Base-by-base conservation (phyloP, 2,888 invertebrate genomes). In the Diadegma fenestrale region DNA sequence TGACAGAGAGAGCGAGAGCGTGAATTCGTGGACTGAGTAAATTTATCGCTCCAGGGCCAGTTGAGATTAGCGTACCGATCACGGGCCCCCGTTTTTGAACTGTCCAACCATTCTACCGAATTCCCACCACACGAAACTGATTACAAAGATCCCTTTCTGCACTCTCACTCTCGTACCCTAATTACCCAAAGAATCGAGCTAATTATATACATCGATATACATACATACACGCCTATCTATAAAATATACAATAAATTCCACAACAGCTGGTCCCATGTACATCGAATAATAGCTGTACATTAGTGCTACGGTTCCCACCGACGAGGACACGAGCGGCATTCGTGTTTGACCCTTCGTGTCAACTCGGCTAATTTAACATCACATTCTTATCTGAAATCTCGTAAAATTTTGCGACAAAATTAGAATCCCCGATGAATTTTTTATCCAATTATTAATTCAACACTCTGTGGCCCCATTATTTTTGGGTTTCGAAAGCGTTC, bases 121-220 rank as follows among this genome's bases (percentile, higher is more conserved):
- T 19, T 63, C 63, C 33, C 72, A 63, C 8, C 61, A 78, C 61
- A 78, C 73, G 37, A 75, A 75, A 64, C 75, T 71, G 51, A 79
- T 75, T 63, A 63, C 75, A 51, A 45, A 45, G 61, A 75, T 64
- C 61, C 54, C 79, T 58, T 82, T 58, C 22, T 51, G 51, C 30
- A 41, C 73, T 79, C 68, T 75, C 51, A 48, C 68, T 68, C 78
- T 73, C 73, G 82, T 61, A 61, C 51, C 69, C 45, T 84, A 71
- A 84, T 84, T 84, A 76, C 61, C 83, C 45, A 80, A 71, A 63
- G 61, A 84, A 75, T 84, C 51, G 71, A 69, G 48, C 45, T 51
- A 41, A 71, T 37, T 43, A 43, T 48, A 58, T 22, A 64, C 19
- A 45, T 10, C 37, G 2, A 72, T 33, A 54, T 37, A 58, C 22